A percentile compares a stretch with the other conserved stretches of the same genome.
These are phyloP conservation scores for Oceanites oceanicus DNA, from an alignment of 2,113 vertebrate species.

Conservation along the genomic window DNA sequence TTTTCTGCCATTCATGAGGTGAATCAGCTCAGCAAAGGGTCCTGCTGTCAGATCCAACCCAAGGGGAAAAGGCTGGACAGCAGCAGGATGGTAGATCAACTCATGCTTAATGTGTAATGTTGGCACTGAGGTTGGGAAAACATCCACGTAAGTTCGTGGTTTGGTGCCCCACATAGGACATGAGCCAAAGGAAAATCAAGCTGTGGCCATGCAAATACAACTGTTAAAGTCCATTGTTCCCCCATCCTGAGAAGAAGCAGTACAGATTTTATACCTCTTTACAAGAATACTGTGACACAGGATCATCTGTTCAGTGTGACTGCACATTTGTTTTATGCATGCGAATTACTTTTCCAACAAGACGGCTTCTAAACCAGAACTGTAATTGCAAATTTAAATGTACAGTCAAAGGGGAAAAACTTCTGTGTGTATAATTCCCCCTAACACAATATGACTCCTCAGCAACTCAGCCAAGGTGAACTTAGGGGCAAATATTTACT, in stretches of 20 bases:
- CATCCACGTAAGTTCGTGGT: neutral
- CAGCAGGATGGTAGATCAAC: neutral
- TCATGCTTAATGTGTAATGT: neutral
- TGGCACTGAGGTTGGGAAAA: neutral
- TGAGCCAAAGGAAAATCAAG: neutral
- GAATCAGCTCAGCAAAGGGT: neutral
- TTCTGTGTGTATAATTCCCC: neutral
- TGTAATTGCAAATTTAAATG: neutral
- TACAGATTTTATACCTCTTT: neutral
- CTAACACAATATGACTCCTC: neutral
- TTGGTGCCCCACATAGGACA: neutral
- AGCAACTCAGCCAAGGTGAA: neutral
- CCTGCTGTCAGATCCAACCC: neutral
- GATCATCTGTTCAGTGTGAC: neutral
- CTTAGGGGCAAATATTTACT: neutral
- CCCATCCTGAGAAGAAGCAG: neutral
- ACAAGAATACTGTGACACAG: neutral
- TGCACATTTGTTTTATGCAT: neutral
- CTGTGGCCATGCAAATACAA: neutral
- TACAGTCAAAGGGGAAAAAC: neutral
- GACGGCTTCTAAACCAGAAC: neutral
- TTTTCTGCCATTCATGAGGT: neutral
- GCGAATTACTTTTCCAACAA: neutral
- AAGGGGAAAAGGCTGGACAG: neutral
- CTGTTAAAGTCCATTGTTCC: neutral